Percentiles rank a stretch among this genome's conserved stretches.
Evolutionary conservation across 2,797 vertebrate species (phyloP).

Genomic region (Parambassis ranga): DNA sequence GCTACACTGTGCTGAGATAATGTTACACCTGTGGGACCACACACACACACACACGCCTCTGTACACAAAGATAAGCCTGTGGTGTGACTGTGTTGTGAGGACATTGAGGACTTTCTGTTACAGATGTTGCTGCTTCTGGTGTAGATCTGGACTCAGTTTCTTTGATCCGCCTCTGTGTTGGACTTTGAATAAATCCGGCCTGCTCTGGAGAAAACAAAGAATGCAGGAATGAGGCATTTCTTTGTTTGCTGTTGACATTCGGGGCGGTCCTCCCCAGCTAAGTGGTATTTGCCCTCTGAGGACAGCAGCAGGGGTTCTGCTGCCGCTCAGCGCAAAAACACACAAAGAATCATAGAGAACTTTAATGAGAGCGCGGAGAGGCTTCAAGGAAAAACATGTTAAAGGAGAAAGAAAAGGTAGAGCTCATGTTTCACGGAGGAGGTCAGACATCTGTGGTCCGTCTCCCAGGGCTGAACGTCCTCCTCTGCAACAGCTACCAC

Average conservation of each 20-base stretch:
- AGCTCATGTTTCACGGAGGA: slow-evolving; percentile 54
- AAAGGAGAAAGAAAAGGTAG: slow-evolving; percentile 21
- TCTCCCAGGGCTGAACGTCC: slow-evolving; percentile 45
- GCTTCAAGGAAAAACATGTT: slow-evolving; percentile 16
- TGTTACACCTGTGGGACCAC: slow-evolving; percentile 49
- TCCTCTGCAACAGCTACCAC: not conserved
- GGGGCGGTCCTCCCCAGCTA: slow-evolving; percentile 21
- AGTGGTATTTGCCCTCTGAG: slow-evolving; percentile 58
- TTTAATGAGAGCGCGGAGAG: slow-evolving; percentile 24
- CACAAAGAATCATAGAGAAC: slow-evolving; percentile 26
- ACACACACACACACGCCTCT: slow-evolving; percentile 5
- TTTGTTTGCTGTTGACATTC: slow-evolving; percentile 65
- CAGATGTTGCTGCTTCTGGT: too few relatives aligned
- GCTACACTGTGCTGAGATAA: slow-evolving; percentile 4
- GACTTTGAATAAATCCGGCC: too few relatives aligned
- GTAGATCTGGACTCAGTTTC: too few relatives aligned
- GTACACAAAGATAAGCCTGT: not conserved
- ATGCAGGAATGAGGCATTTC: slow-evolving; percentile 48
- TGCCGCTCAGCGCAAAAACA: slow-evolving; percentile 30
- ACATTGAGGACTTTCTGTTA: too few relatives aligned
- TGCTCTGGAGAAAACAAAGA: slow-evolving; percentile 13
- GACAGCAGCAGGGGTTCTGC: slow-evolving; percentile 22
- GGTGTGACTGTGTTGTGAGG: too few relatives aligned
- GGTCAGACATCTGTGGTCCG: slow-evolving; percentile 75
- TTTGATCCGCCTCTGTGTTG: too few relatives aligned